Evolutionary conservation across 2,113 vertebrate species (phyloP).

Genomic region (Osmerus mordax): DNA sequence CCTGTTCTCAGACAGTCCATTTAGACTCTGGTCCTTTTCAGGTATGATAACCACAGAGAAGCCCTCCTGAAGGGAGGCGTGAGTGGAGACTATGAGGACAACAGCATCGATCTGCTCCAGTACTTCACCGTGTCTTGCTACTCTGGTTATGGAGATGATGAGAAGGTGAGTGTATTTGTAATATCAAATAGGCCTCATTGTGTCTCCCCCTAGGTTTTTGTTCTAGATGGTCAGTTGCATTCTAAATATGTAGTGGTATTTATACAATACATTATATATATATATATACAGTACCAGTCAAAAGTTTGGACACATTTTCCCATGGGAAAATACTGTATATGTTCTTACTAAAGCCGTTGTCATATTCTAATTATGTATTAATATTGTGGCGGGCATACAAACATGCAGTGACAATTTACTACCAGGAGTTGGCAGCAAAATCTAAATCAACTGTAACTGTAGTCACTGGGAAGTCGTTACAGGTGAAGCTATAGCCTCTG

Average conservation of each 20-base stretch:
- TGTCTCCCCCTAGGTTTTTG: no score
- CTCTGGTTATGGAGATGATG: slow-evolving; percentile 88
- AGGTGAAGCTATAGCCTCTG: no score
- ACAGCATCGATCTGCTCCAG: slow-evolving; percentile 86
- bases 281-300: no score
- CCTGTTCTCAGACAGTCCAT: no score
- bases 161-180: slow-evolving; percentile 73
- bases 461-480: no score
- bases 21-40: slow-evolving; percentile 45
- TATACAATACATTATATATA: no score
- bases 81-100: slow-evolving; percentile 86
- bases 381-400: no score
- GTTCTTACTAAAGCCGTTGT: no score
- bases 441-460: neutral
- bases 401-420: neutral
- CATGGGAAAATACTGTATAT: no score
- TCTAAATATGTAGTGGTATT: no score
- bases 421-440: slow-evolving; percentile 14
- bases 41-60: slow-evolving; percentile 97
- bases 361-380: neutral
- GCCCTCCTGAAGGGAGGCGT: slow-evolving; percentile 87
- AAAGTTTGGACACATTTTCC: no score
- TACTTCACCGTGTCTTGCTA: slow-evolving; percentile 95
- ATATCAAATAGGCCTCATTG: neutral
- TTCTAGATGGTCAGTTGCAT: no score